These are phyloP conservation scores for Bombus balteatus DNA, from an alignment of 1,140 invertebrate genomes.

Conservation along the genomic window DNA sequence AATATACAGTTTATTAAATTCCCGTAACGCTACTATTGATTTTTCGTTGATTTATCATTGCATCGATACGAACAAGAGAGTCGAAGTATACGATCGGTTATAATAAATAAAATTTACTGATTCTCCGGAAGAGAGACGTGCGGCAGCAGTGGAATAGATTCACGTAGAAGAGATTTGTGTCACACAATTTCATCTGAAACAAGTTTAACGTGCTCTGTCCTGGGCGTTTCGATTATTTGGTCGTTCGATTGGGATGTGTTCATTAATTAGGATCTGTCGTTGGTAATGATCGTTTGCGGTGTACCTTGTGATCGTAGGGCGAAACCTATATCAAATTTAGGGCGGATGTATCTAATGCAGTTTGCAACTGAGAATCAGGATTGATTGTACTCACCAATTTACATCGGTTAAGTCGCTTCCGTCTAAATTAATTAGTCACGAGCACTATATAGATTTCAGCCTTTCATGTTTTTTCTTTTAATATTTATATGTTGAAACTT, in stretches of 20 bases:
- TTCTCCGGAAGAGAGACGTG: background rate
- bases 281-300: slow-evolving; percentile 48
- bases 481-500: too few relatives aligned
- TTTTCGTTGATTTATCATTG: background rate
- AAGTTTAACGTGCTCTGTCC: background rate
- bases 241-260: slow-evolving; percentile 16
- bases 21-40: too few relatives aligned
- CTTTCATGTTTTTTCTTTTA: background rate
- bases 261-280: slow-evolving; percentile 52
- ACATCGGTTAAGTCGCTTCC: background rate
- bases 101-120: background rate
- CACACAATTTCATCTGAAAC: background rate
- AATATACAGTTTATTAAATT: too few relatives aligned
- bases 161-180: background rate
- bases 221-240: slow-evolving; percentile 16
- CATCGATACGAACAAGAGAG: background rate
- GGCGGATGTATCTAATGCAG: background rate
- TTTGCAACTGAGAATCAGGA: slow-evolving; percentile 34
- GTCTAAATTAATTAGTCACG: background rate
- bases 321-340: slow-evolving; percentile 36
- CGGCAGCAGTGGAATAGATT: too few relatives aligned
- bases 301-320: slow-evolving; percentile 3
- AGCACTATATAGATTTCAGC: background rate
- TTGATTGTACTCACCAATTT: background rate
- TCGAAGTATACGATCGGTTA: too few relatives aligned